Conservation (phyloP, 2,888 invertebrate genomes). For the Bhutanitis thaidina region DNA sequence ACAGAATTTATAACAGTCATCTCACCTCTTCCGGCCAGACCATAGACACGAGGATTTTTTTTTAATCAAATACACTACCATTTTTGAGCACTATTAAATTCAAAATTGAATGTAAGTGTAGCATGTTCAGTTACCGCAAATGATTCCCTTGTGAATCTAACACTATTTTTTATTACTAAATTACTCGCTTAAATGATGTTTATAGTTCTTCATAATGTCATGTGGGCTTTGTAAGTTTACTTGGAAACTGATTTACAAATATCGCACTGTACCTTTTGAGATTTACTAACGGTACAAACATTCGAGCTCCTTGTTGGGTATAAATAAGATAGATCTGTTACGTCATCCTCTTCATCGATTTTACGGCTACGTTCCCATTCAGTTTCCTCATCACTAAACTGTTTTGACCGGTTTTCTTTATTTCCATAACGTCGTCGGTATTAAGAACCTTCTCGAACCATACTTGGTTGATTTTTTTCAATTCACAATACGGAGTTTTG, state of each 20-base stretch:
- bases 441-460: conserved; percentile 56
- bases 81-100: too few relatives aligned
- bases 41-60: too few relatives aligned
- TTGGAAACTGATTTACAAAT: conserved; percentile 11
- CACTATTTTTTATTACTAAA: too few relatives aligned
- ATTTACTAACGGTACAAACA: neutral
- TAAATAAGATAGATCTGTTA: conserved; percentile 33
- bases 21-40: too few relatives aligned
- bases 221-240: too few relatives aligned
- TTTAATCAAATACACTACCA: too few relatives aligned
- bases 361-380: conserved; percentile 30
- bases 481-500: conserved; percentile 30
- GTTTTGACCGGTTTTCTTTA: conserved; percentile 43
- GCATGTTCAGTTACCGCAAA: too few relatives aligned
- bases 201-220: too few relatives aligned
- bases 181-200: too few relatives aligned
- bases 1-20: too few relatives aligned
- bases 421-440: conserved; percentile 40
- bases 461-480: conserved; percentile 45
- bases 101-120: too few relatives aligned
- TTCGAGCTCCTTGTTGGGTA: conserved; percentile 29
- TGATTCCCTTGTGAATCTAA: too few relatives aligned
- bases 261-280: conserved; percentile 5
- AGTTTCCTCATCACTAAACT: conserved; percentile 38
- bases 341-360: conserved; percentile 27